Evolutionary conservation across 1,140 invertebrate species (phyloP).

Genomic region (Eueides isabella): DNA sequence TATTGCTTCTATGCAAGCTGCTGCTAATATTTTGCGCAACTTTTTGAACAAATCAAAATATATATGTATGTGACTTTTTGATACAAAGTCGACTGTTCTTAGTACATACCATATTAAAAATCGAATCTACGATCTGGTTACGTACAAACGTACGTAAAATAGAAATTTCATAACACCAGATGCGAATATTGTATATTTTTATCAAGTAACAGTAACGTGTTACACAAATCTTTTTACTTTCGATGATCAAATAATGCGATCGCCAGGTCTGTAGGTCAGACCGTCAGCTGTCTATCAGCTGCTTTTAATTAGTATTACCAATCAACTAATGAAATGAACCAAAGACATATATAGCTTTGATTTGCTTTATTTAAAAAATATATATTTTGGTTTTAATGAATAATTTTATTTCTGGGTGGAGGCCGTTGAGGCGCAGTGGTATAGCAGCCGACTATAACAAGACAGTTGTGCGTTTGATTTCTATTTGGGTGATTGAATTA

Average conservation of each 20-base stretch:
- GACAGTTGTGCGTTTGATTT: neutral
- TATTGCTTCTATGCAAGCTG: no score
- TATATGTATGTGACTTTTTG: no score
- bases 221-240: slow-evolving; percentile 13
- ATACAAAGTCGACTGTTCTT: no score
- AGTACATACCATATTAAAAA: no score
- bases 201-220: neutral
- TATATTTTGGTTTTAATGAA: neutral
- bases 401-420: neutral
- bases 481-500: neutral
- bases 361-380: neutral
- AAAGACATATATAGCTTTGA: neutral
- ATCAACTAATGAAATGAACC: slow-evolving; percentile 3
- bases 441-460: no score
- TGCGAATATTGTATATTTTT: slow-evolving; percentile 7
- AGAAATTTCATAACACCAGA: neutral
- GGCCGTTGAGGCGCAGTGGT: neutral
- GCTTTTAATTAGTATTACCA: slow-evolving; percentile 12
- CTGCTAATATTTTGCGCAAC: no score
- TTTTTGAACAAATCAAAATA: no score
- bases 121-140: neutral
- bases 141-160: no score
- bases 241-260: slow-evolving; percentile 24
- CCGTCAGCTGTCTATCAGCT: neutral
- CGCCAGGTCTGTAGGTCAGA: slow-evolving; percentile 12